Base-by-base conservation (phyloP, 2,797 vertebrate species). In the Tokudaia tokunoshimensis region DNA sequence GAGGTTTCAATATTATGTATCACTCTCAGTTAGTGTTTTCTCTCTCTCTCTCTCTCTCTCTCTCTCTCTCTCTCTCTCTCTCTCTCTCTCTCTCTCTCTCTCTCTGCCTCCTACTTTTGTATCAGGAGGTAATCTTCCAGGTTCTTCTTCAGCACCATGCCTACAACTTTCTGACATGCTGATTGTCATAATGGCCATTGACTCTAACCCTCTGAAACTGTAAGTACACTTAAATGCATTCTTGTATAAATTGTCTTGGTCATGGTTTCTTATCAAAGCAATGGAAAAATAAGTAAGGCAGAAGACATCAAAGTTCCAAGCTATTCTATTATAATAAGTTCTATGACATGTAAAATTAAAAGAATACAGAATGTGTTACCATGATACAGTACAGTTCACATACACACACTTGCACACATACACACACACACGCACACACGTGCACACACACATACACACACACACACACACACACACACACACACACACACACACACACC, bases 341-440 rank as follows among this genome's bases (percentile, higher is more conserved):
- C 75, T 67, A 78, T 52, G 31, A 76, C 34, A 89, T 81, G 47
- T 50, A 81, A 93, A 92, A 97, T 83, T 86, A 70, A 81, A 83
- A 85, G 29, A 90, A 67, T 15, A 91, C 41, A 4, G 61, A 82
- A 76, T 47, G 12, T 80, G 55, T 82, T 44, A 41, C 22, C 13
- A 55, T n/a, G 31, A 95, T 41, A 75, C 5, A 78, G 1, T 63
- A 29, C 37, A 50, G 1, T 70, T 94, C 52, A 10, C 31, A 50
- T 1, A 12, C 29, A 78, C 6, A 9, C 20, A 22, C 6, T 6
- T 6, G 7, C 57, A 22, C 6, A 24, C 8, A 63, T 24, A 63
- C 24, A 63, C 61, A 61, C 22, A 61, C 8, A 24, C 22, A 61
- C 57, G 22, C 57, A 19, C 17, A 59, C 17, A 19, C 17, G 11